A percentile compares a stretch with the other conserved stretches of the same genome.
phyloP scores from a whole-genome alignment of 2,797 vertebrate species.

The Vespertilio murinus region DNA sequence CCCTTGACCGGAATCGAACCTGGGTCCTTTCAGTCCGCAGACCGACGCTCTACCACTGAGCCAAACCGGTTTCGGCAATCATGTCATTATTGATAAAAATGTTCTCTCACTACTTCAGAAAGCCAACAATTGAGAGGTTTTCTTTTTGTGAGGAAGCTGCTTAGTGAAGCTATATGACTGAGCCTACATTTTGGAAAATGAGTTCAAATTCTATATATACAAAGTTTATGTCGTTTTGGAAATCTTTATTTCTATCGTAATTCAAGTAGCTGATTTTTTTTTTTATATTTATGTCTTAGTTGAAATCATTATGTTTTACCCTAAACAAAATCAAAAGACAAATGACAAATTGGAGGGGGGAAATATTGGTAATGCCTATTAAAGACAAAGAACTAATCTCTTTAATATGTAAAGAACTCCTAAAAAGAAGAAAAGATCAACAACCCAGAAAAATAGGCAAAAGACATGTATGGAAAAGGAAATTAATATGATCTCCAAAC shows the following conservation, averaged over 20 bases:
- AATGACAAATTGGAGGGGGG: background rate
- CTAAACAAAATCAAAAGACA: slow-evolving; percentile 4
- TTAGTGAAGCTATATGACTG: background rate
- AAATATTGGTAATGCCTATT: slow-evolving; percentile 1
- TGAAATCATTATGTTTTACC: slow-evolving; percentile 33
- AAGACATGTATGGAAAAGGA: slow-evolving; percentile 15
- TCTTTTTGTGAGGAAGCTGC: slow-evolving; percentile 24
- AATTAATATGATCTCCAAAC: slow-evolving; percentile 11
- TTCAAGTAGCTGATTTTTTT: slow-evolving; percentile 25
- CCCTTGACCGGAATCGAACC: too few species aligned
- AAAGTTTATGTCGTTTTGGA: background rate
- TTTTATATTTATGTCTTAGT: background rate
- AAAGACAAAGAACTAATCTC: slow-evolving; percentile 15
- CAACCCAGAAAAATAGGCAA: background rate
- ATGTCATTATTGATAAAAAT: slow-evolving; percentile 13
- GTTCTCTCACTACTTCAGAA: background rate
- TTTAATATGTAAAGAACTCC: background rate
- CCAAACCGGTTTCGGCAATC: background rate
- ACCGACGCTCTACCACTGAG: too few species aligned
- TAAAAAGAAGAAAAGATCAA: background rate
- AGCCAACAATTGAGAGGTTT: background rate
- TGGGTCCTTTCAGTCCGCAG: too few species aligned
- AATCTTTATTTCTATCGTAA: background rate
- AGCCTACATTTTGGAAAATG: slow-evolving; percentile 33
- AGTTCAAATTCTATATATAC: slow-evolving; percentile 32